Evolutionary conservation across 2,113 vertebrate genomes (phyloP).

Genomic region (Pygoscelis adeliae): DNA sequence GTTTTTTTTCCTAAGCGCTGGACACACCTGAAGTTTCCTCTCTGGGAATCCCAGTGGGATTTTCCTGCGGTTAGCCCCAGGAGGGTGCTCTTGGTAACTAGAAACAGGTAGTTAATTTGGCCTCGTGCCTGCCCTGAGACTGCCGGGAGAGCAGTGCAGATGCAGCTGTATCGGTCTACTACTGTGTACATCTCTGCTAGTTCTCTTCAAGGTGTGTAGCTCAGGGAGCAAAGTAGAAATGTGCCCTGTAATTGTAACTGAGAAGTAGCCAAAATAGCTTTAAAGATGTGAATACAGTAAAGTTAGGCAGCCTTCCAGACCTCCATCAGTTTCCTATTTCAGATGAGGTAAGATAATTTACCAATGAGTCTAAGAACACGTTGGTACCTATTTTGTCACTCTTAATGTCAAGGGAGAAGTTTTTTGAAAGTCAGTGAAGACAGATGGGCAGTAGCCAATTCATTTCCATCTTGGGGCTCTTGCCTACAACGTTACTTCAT

Average conservation of each 20-base stretch:
- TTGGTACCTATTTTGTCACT: not conserved
- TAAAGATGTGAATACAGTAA: not conserved
- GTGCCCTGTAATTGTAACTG: not conserved
- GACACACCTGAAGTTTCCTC: not conserved
- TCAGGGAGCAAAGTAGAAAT: not conserved
- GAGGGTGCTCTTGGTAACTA: not conserved
- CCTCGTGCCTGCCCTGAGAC: not conserved
- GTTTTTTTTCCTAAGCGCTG: not conserved
- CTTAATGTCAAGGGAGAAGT: not conserved
- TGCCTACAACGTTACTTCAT: not conserved
- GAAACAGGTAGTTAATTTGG: not conserved
- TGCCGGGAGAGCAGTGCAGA: not conserved
- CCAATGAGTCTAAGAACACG: not conserved
- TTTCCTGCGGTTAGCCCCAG: not conserved
- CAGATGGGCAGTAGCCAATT: constrained; percentile 12
- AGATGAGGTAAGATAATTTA: not conserved
- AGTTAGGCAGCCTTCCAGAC: not conserved
- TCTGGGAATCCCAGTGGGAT: not conserved
- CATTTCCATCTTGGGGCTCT: not conserved
- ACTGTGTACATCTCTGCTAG: not conserved
- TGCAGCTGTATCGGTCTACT: not conserved
- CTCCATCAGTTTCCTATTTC: not conserved
- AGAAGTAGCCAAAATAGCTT: not conserved
- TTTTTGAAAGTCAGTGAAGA: constrained; percentile 32
- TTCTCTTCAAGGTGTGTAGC: not conserved